Evolutionary conservation across 2,113 vertebrate species (phyloP), one percentile per base, ranked within the genome.

Genomic region (Petroica traversi): DNA sequence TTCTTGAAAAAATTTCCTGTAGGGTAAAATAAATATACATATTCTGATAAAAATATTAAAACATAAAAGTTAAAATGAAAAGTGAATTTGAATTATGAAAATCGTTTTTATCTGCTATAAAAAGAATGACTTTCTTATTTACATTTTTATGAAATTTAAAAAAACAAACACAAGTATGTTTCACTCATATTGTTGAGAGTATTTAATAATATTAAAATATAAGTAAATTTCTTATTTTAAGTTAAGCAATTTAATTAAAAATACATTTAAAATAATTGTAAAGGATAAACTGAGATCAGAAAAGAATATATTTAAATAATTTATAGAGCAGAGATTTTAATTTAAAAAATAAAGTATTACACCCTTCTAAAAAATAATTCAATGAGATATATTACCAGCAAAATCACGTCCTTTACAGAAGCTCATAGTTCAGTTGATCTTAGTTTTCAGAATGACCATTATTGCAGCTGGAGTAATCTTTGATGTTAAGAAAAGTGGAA

Each of bases 21-120:
- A 96, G 99, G 98, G 98, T 98, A 98, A 99, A 98, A 98, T 99
- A 98, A 99, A 99, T 99, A 99, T 98, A 99, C 98, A 98, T 98
- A 97, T 98, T 98, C 85, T 13, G 36, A 98, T 98, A 98, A 98
- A 98, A 98, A 97, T 98, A 98, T 98, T 97, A 98, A 98, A 97
- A 97, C 97, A 98, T 97, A 97, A 97, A 97, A 98, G 97, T 98
- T 97, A 97, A 98, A 98, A 98, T 98, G 96, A 97, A 97, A 98
- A 98, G 96, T 89, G 88, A 98, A 98, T 97, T 97, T 97, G 96
- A 98, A 98, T 97, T 98, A 98, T 98, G 98, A 98, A 98, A 98
- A 98, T 97, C 3, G 5, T 88, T 97, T 96, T 97, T 86, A 91
- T 96, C 55, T 97, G 92, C 93, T 95, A 91, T 88, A 95, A 97